Base-by-base conservation (phyloP, 2,113 vertebrate genomes). In the Heptranchias perlo region DNA sequence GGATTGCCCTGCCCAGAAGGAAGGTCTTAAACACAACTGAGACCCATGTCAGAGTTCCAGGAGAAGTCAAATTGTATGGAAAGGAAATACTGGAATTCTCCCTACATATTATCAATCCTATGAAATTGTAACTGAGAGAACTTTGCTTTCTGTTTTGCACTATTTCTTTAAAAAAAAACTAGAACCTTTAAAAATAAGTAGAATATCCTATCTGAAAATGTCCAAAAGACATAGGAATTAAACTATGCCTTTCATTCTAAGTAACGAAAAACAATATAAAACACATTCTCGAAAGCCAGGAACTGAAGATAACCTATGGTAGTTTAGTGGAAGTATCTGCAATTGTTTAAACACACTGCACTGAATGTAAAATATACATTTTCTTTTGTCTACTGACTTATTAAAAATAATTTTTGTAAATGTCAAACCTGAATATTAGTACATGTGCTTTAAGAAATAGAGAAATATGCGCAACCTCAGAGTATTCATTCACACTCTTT, bases 341-440 rank as follows among this genome's bases (percentile, higher is more conserved):
- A 67, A 14, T 47, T 31, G 47, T 67, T 95, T 73, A 28, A 52
- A 73, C 65, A 67, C 64, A 5, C 16, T 44, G 64, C 65, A 69
- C 94, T 69, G 44, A 67, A 95, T 95, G 47, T 67, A 95, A 73
- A 73, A 69, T 95, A 47, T 44, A 62, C 58, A 58, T 62, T 39
- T 62, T 62, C 58, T n/a, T 39, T 62, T 47, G 47, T 69, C 64
- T 69, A 18, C 44, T 1, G 44, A 31, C 44, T 93, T 49, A 64
- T 64, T 39, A 67, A 95, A 73, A 49, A 4, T 5, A 73, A 14
- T 62, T 94, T 65, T 35, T 31, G 21, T 47, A 65, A 47, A 23
- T 94, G 11, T 67, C 58, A 69, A 14, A 28, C 1, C 44, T 6
- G 94, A 35, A 49, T 58, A 47, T 39, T 89, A 13, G 28, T 35